A percentile compares a stretch with the other conserved stretches of the same genome.
These are phyloP conservation scores for Rostratula benghalensis DNA, from an alignment of 2,113 vertebrate species.

Conservation along the genomic window DNA sequence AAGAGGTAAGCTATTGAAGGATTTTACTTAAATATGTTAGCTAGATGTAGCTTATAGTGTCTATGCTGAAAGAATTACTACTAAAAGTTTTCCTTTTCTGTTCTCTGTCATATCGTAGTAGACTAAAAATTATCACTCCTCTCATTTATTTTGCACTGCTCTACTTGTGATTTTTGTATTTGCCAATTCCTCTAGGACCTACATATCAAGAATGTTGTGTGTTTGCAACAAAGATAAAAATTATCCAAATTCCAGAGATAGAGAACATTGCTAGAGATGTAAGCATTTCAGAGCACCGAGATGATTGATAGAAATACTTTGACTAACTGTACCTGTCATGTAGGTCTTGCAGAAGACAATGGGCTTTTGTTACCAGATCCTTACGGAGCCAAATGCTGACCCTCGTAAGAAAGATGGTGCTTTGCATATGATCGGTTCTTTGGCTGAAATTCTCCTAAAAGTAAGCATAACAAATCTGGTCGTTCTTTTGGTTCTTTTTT, in stretches of 20 bases:
- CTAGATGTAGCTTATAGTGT: not conserved
- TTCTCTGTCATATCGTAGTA: not conserved
- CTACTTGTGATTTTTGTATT: not conserved
- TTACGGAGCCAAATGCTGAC: slow-evolving; percentile 90
- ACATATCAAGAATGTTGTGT: not conserved
- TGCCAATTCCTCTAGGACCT: not conserved
- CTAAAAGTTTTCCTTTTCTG: not conserved
- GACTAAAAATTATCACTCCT: not conserved
- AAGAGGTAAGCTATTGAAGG: slow-evolving; percentile 84
- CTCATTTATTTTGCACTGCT: not conserved
- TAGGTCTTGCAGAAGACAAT: slow-evolving; percentile 98
- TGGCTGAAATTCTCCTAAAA: slow-evolving; percentile 98
- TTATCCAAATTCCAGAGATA: not conserved
- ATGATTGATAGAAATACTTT: not conserved
- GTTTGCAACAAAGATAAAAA: not conserved
- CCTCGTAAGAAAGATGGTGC: slow-evolving; percentile 98
- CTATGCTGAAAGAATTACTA: not conserved
- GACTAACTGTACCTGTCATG: not conserved
- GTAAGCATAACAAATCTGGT: slow-evolving; percentile 65
- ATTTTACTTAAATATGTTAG: not conserved
- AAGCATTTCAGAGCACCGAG: not conserved
- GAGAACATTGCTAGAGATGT: not conserved
- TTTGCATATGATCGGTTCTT: slow-evolving; percentile 97
- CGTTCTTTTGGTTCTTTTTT: not conserved
- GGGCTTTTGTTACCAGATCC: slow-evolving; percentile 98